Percentiles rank a stretch among this genome's conserved stretches.
Evolutionary conservation across 1,140 invertebrate species (phyloP).

Genomic region (Drosophila orena): DNA sequence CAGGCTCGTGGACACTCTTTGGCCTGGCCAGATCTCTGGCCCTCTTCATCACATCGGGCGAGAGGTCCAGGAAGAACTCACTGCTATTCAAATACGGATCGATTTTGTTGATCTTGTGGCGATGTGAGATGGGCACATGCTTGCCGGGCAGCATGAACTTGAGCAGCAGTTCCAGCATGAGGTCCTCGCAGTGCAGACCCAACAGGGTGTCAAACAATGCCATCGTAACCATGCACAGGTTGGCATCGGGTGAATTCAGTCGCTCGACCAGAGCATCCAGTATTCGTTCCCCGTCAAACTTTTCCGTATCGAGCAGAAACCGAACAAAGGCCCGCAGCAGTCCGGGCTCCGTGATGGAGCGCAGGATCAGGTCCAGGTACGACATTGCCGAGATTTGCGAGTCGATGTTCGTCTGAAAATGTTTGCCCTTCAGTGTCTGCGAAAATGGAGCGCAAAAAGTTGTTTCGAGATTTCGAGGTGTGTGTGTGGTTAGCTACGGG

Average conservation of each 20-base stretch:
- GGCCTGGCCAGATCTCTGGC: constrained; percentile 72
- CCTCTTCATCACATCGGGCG: constrained; percentile 87
- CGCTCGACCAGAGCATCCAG: constrained; percentile 92
- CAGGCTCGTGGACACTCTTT: constrained; percentile 58
- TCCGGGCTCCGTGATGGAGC: constrained; percentile 94
- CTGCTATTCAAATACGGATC: constrained; percentile 93
- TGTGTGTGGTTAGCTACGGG: constrained; percentile 70
- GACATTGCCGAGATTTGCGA: constrained; percentile 96
- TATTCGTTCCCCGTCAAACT: constrained; percentile 92
- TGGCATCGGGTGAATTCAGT: constrained; percentile 89
- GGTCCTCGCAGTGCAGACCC: constrained; percentile 97
- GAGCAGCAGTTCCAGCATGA: constrained; percentile 97
- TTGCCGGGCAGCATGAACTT: constrained; percentile 94
- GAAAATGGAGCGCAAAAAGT: constrained; percentile 80
- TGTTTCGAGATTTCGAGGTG: constrained; percentile 84
- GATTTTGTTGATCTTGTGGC: constrained; percentile 90
- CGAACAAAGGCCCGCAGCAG: constrained; percentile 92
- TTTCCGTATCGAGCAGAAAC: constrained; percentile 93
- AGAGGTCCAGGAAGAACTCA: constrained; percentile 92
- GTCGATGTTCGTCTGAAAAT: constrained; percentile 90
- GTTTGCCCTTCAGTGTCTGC: constrained; percentile 85
- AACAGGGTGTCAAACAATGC: constrained; percentile 96
- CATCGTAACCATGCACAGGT: constrained; percentile 95
- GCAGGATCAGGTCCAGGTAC: constrained; percentile 95
- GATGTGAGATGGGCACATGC: constrained; percentile 95